A percentile compares a stretch with the other conserved stretches of the same genome.
phyloP scores from a whole-genome alignment of 2,113 vertebrate species.

The Sialia sialis region DNA sequence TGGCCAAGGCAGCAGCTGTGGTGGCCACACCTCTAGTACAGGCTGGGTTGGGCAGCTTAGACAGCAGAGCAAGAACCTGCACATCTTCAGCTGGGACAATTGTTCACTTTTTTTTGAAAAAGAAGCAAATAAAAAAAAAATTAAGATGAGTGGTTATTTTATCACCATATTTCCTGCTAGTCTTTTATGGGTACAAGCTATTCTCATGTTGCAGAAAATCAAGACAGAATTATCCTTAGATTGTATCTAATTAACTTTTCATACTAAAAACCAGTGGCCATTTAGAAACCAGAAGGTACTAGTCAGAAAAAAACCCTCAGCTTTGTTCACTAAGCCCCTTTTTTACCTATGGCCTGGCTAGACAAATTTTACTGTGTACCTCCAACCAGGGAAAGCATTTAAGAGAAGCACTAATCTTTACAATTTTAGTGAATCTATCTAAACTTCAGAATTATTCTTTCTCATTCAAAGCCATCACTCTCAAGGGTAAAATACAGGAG shows the following conservation, averaged over 20 bases:
- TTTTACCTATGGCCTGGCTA: not conserved
- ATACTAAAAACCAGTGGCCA: not conserved
- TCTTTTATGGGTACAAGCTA: not conserved
- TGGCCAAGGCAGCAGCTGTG: not conserved
- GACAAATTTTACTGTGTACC: not conserved
- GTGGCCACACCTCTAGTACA: not conserved
- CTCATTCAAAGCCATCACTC: not conserved
- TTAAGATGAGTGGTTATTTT: not conserved
- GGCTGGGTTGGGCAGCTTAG: not conserved
- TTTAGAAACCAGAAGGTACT: not conserved
- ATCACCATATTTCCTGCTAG: not conserved
- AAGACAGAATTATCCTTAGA: not conserved
- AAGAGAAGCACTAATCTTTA: not conserved
- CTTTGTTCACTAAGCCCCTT: not conserved
- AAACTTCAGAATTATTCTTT: not conserved
- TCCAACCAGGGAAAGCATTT: not conserved
- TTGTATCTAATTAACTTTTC: constrained; percentile 23
- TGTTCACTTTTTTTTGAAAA: not conserved
- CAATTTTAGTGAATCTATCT: not conserved
- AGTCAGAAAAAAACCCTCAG: not conserved
- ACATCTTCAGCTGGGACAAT: not conserved
- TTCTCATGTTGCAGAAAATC: not conserved
- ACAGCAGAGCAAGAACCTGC: not conserved
- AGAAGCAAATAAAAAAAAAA: not conserved
- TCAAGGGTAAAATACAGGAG: not conserved